Base-by-base conservation (phyloP, 2,797 vertebrate species). In the Silurus aristotelis region DNA sequence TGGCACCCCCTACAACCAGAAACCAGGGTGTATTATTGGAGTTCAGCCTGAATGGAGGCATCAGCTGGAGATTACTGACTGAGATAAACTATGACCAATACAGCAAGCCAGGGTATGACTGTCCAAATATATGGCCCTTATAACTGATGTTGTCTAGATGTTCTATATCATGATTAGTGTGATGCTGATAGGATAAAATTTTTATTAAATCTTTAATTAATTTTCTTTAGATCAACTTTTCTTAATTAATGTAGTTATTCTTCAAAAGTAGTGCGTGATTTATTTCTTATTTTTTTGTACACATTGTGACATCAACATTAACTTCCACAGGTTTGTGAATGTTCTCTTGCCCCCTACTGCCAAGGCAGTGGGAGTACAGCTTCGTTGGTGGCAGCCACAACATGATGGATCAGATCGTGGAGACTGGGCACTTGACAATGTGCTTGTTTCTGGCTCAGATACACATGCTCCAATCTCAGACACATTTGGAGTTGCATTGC, bases 31-130 rank as follows among this genome's bases (percentile, higher is more conserved):
- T 99, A 85, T 96, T 99, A 66, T 93, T 99, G 91, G 98, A 99
- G 90, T 99, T 97, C 92, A 99, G 98, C 86, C 88, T 97, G 89
- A 99, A 99, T 25, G 98, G 97, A 77, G 98, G 98, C 88, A 98
- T 99, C 90, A 97, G 94, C 87, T 99, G 98, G 98, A 97, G 92
- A 81, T 93, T 99, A 46, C 90, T 99, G 85, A 98, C 97, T 60
- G 98, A 99, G 93, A 99, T 99, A 90, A 99, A 98, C 93, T 98
- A 98, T 52, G 97, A 99, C 85, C 96, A 99, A 0, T 99, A 98
- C 95, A 98, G 96, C 93, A 99, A 99, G 85, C 98, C 98, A 0
- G 98, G 98, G 98, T 99, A 92, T 90, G 83, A 25, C 43, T 63
- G 2, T 52, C 17, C 9, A 71, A 17, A 48, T 46, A 48, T 68